A percentile compares a stretch with the other conserved stretches of the same genome.
Conservation (phyloP, 2,797 vertebrate genomes). For the Phalanger gymnotis region DNA sequence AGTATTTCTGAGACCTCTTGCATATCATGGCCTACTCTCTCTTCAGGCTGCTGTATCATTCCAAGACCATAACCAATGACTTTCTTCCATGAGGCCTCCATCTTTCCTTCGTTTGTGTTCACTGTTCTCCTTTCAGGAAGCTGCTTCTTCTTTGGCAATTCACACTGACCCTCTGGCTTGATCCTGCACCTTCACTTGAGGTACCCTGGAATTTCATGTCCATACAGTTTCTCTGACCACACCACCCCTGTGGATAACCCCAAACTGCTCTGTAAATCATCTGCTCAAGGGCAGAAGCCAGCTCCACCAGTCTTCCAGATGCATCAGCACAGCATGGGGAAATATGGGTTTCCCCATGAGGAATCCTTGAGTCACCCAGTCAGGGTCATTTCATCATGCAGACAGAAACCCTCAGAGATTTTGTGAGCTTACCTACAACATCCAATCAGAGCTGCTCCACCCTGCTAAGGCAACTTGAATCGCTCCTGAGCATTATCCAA, state of each 20-base stretch:
- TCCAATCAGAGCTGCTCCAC: not conserved
- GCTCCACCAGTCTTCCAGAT: not conserved
- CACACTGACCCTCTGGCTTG: not conserved
- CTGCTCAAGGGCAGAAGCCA: not conserved
- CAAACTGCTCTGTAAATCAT: not conserved
- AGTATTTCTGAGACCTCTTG: not conserved
- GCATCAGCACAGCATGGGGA: not conserved
- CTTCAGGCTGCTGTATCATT: not conserved
- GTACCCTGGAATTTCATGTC: not conserved
- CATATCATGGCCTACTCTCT: not conserved
- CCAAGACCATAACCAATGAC: not conserved
- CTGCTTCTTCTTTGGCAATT: not conserved
- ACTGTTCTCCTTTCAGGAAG: not conserved
- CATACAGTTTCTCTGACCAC: not conserved
- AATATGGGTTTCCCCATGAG: constrained; percentile 24
- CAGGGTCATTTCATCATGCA: constrained; percentile 39
- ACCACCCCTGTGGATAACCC: not conserved
- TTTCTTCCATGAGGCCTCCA: not conserved
- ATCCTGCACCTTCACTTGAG: not conserved
- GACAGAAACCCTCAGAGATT: constrained; percentile 42
- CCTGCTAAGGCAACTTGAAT: not conserved
- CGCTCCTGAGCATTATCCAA: constrained; percentile 39
- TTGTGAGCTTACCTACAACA: not conserved
- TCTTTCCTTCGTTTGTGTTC: not conserved
- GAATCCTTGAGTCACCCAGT: constrained; percentile 31